Evolutionary conservation across 2,113 vertebrate genomes (phyloP).

Genomic region (Erythrocercus mccallii): DNA sequence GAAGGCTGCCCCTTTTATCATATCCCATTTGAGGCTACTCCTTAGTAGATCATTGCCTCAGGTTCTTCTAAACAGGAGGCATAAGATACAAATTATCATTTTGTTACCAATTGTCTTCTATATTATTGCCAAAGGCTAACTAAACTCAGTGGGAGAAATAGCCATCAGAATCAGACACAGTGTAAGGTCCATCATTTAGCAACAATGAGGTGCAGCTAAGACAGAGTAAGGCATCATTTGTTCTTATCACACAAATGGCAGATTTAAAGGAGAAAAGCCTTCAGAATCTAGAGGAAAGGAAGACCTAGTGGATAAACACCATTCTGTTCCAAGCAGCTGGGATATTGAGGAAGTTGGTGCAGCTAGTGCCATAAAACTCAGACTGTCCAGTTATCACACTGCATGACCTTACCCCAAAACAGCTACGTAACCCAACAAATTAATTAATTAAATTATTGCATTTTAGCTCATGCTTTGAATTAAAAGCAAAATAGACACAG

Average conservation of each 20-base stretch:
- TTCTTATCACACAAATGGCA: not conserved
- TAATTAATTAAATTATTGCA: not conserved
- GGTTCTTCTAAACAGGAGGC: not conserved
- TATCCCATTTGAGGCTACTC: not conserved
- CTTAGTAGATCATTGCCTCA: not conserved
- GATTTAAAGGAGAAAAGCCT: not conserved
- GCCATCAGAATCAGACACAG: not conserved
- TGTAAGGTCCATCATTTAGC: not conserved
- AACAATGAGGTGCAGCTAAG: not conserved
- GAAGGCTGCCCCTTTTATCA: not conserved
- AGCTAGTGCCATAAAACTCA: not conserved
- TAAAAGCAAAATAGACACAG: not conserved
- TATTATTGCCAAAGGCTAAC: not conserved
- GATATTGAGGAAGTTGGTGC: not conserved
- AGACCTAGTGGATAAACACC: not conserved
- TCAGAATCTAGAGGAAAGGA: not conserved
- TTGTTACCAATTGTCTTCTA: not conserved
- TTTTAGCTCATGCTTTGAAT: not conserved
- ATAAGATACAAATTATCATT: not conserved
- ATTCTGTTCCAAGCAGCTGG: not conserved
- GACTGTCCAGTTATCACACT: not conserved
- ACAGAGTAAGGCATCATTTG: not conserved
- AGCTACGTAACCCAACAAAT: not conserved
- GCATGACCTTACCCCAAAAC: not conserved
- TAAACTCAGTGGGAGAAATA: not conserved